Base-by-base conservation (phyloP, 1,140 invertebrate species). In the Pseudomyrmex cubaensis region DNA sequence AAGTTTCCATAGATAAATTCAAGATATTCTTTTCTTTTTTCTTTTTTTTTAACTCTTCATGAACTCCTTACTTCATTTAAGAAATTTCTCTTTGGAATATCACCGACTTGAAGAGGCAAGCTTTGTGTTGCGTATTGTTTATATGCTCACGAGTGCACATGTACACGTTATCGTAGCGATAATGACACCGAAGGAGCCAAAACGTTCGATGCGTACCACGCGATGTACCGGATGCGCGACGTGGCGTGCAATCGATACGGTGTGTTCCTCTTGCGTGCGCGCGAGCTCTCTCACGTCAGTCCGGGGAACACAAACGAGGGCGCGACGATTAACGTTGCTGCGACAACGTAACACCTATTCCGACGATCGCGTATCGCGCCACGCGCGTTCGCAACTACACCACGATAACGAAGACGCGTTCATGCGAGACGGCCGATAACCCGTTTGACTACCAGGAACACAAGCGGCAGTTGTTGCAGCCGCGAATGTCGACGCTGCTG, bases 371-470 rank as follows among this genome's bases (percentile, higher is more conserved):
- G 57, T 89, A 87, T 87, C 86, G 56, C 48, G 25, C 66, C 85
- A 76, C 72, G 78, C 86, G 86, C 62, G 78, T 88, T 88, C 83
- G 74, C 35, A 35, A 35, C 35, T 35, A 35, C 77, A 48, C 57
- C 59, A 5, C 62, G 87, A 88, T 88, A 88, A 88, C 83, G 63
- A 83, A 72, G 63, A 63, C 59, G 84, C 86, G 73, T 35, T 61
- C 61, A 64, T 78, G 83, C 62, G 83, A 59, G 59, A 50, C 35
- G 50, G 17, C 62, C 75, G 87, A 89, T 88, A 88, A 85, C 73
- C 69, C 77, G 70, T 85, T 70, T 46, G 25, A 59, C 69, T 89
- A 89, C 86, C 86, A 69, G 63, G 87, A 89, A 89, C 69, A 89
- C 73, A 88, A 88, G 67, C 86, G 76, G 73, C 83, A 77, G 87